Conservation (phyloP, 1,140 invertebrate genomes). For the Drosophila kohkoa region DNA sequence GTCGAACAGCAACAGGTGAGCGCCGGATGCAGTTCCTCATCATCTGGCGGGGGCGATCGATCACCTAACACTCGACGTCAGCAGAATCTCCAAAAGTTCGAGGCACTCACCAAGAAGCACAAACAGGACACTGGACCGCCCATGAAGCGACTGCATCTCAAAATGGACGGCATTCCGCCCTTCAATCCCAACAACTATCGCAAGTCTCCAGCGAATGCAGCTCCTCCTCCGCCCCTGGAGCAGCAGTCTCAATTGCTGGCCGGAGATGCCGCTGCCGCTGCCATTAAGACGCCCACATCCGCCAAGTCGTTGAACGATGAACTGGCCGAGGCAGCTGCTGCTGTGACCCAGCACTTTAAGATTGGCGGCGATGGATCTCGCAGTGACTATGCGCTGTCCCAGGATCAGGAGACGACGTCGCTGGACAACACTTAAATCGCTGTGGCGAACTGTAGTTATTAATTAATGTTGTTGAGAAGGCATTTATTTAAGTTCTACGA, state of each 20-base stretch:
- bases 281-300: constrained; percentile 54
- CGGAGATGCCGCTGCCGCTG: not conserved
- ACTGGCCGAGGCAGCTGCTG: constrained; percentile 57
- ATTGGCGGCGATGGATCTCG: constrained; percentile 60
- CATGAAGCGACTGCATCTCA: constrained; percentile 80
- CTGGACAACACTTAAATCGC: constrained; percentile 39
- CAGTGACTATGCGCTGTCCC: constrained; percentile 67
- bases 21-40: constrained; percentile 5
- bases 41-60: constrained; percentile 52
- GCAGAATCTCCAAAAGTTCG: constrained; percentile 82
- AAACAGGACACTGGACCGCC: constrained; percentile 82
- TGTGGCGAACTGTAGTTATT: constrained; percentile 5
- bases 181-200: constrained; percentile 86
- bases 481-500: constrained; percentile 39
- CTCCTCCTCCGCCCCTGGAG: constrained; percentile 41
- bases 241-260: not conserved
- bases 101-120: constrained; percentile 81
- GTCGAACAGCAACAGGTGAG: constrained; percentile 68
- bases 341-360: constrained; percentile 62
- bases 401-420: constrained; percentile 37
- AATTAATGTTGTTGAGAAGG: constrained; percentile 36
- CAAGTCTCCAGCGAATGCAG: constrained; percentile 84
- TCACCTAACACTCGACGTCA: constrained; percentile 76
- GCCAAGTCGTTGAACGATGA: constrained; percentile 60
- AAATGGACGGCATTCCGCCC: constrained; percentile 84